A percentile compares a stretch with the other conserved stretches of the same genome.
These are phyloP conservation scores for Hafferia zeledoni DNA, from an alignment of 2,797 vertebrate genomes.

Conservation along the genomic window DNA sequence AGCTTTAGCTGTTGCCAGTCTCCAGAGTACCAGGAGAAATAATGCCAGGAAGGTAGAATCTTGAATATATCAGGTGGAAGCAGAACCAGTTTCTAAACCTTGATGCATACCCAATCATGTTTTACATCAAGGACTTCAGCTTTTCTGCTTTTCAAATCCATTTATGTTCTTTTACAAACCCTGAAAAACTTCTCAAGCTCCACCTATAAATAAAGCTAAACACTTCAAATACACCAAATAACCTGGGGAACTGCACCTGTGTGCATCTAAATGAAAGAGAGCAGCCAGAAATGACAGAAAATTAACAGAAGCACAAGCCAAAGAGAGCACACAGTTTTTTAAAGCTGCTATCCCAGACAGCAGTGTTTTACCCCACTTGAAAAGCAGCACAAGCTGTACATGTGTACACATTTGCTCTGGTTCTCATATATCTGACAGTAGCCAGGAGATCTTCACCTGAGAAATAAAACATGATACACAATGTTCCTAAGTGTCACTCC, in stretches of 20 bases:
- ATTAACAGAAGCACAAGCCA: background rate
- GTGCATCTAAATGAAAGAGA: background rate
- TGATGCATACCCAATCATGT: background rate
- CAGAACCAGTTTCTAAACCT: background rate
- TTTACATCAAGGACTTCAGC: background rate
- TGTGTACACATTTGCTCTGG: background rate
- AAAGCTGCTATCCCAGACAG: background rate
- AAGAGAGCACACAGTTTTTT: background rate
- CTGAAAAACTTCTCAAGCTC: background rate
- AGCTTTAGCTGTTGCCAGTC: background rate
- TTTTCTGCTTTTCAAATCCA: background rate
- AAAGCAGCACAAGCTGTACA: background rate
- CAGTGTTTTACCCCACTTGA: background rate
- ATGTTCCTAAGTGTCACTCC: background rate
- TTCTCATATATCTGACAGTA: background rate
- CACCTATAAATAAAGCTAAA: background rate
- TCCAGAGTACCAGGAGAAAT: background rate
- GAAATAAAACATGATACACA: slow-evolving; percentile 2
- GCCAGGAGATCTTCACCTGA: background rate
- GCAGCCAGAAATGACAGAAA: background rate
- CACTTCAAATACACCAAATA: background rate
- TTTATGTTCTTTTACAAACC: background rate
- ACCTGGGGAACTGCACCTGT: background rate
- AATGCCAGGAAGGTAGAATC: background rate
- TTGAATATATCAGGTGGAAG: background rate